Base-by-base conservation (phyloP, 2,797 vertebrate genomes). In the Oreochromis grahami region DNA sequence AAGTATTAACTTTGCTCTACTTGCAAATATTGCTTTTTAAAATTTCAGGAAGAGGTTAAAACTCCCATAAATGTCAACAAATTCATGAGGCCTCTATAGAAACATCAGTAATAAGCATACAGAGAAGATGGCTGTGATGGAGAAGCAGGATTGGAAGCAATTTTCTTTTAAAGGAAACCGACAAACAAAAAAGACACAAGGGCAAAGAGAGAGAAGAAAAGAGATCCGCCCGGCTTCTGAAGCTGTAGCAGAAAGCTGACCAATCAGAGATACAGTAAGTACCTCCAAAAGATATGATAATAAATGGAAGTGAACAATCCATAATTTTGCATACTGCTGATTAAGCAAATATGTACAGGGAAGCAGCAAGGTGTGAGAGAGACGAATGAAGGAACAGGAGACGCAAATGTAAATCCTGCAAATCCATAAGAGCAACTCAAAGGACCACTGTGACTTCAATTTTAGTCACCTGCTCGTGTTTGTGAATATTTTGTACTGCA, bases 291-390 rank as follows among this genome's bases (percentile, higher is more conserved):
- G 82, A 91, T 85, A 79, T 79, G 87, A 82, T 89, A 86, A 89
- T 82, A 88, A 83, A 81, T 81, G 65, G 80, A 90, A 84, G 77
- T 50, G 85, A 91, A 77, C 58, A 78, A 81, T 83, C 80, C 43
- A 41, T 83, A 74, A 56, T 90, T 91, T 84, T 87, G 76, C 89
- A 92, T 89, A 88, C 65, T 87, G 94, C 92, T 94, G 93, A 94
- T 82, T 84, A 91, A 93, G 90, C 91, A 92, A 77, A 92, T 83
- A 87, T 83, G 87, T 50, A 43, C 45, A 32, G 17, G 2, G 41
- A 43, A 29, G 41, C 56, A 76, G 2, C 14, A 19, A 17, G 77
- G 26, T 78, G 43, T n/a, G 29, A 70, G 43, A 56, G 41, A 34
- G 6, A 58, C 52, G 2, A 72, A 1, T 29, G 43, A 29, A 48